Evolutionary conservation across 2,113 vertebrate genomes (phyloP).

Genomic region (Arvicanthis niloticus): DNA sequence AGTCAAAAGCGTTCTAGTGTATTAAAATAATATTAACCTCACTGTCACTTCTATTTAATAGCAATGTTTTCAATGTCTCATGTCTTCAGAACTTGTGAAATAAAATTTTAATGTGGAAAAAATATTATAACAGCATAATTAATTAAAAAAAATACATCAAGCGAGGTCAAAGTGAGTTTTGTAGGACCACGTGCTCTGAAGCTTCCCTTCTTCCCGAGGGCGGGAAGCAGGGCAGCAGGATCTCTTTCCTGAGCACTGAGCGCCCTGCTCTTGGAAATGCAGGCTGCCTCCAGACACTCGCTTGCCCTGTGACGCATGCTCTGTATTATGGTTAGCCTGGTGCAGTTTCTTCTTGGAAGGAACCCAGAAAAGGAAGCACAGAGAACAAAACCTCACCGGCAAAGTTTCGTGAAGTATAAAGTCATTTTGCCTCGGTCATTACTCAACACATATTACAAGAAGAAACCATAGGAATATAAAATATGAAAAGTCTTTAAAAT

Average conservation of each 20-base stretch:
- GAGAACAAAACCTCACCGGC: constrained; percentile 80
- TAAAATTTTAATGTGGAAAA: constrained; percentile 77
- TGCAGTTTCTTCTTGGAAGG: constrained; percentile 79
- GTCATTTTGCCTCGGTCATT: constrained; percentile 78
- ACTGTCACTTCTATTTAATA: constrained; percentile 73
- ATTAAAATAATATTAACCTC: constrained; percentile 66
- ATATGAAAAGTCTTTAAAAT: constrained; percentile 78
- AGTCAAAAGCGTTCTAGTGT: constrained; percentile 57
- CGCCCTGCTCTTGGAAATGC: constrained; percentile 82
- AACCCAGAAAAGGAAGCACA: constrained; percentile 84
- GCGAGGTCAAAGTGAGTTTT: constrained; percentile 65
- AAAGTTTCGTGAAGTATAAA: constrained; percentile 84
- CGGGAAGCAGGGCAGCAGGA: constrained; percentile 22
- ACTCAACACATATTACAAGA: constrained; percentile 78
- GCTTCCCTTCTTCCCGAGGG: constrained; percentile 60
- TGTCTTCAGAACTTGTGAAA: constrained; percentile 80
- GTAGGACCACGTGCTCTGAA: constrained; percentile 71
- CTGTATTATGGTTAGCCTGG: constrained; percentile 80
- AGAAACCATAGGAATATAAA: constrained; percentile 80
- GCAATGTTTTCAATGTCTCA: constrained; percentile 81
- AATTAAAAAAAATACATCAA: constrained; percentile 76
- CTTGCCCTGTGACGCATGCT: constrained; percentile 76
- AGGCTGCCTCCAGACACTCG: background rate
- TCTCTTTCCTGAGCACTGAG: constrained; percentile 72
- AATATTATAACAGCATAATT: constrained; percentile 75